Base-by-base conservation (phyloP, 2,888 invertebrate genomes). In the Byasa hedistus region DNA sequence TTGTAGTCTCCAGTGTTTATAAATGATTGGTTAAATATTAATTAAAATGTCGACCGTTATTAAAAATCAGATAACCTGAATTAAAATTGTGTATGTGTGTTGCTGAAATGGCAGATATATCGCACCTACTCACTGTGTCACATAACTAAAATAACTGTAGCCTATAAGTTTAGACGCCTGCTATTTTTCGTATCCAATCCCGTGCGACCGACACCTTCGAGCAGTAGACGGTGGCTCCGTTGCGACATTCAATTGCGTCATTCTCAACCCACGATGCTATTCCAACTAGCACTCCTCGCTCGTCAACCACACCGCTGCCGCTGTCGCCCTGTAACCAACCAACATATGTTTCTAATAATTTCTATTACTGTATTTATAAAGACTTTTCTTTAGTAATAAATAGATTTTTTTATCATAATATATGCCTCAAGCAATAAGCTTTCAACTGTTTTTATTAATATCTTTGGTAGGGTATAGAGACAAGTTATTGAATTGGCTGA, bases 261-360 rank as follows among this genome's bases (percentile, higher is more conserved):
- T 87, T 80, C 69, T 91, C 81, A 3, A 90, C 90, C 91, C 91
- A 91, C 10, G 91, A 91, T 1, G 88, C 86, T n/a, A 91, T 80
- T 57, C 91, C 91, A 57, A 87, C 54, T 51, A 91, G 65, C 8
- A 71, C 60, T 1, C 76, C 77, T 0, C 83, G 83, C 7, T 76
- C 75, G 68, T 79, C 80, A n/a, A 91, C 84, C n/a, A 91, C 77
- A 0, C 91, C 91, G 69, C 91, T 91, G 72, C 91, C 91, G 70
- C 91, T 91, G 81, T 91, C 91, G 21, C 91, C 91, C 91, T 91
- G 80, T 0, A 64, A 64, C 54, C 48, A 48, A 48, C 7, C n/a
- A n/a, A 12, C 61, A 52, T 19, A 24, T 3, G 39, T 32, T 1
- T 51, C 17, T 24, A 56, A 24, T 4, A 27, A 27, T 3, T 27